Evolutionary conservation across 2,113 vertebrate species (phyloP), one percentile per base, ranked within the genome.

Genomic region (Paramormyrops kingsleyae): DNA sequence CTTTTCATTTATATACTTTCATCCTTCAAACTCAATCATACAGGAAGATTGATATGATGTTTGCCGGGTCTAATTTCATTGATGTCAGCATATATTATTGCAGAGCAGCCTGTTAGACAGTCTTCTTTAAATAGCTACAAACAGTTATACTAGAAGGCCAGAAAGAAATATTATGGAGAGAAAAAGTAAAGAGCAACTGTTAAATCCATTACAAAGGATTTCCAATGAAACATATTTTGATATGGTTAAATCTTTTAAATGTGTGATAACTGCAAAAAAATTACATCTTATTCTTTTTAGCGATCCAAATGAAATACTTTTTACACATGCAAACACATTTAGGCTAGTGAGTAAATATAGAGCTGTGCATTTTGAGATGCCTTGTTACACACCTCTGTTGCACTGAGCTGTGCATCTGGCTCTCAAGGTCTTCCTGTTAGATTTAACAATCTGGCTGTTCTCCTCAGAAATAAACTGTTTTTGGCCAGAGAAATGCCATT

Each of bases 91-190:
- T 47, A 53, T 87, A 35, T 52, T 87, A 56, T 35, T 87, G n/a
- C 85, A 87, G 6, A 52, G 50, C 31, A 53, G 27, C 53, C 49
- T 87, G 12, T 56, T 53, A 19, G 31, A 42, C 47, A 15, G 49
- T 19, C 85, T 56, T 1, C 85, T 87, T 87, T 56, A 87, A 87
- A 87, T 87, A 87, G 85, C 27, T 19, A 87, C 85, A n/a, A 86
- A 53, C 27, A 53, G 85, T 87, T 39, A 56, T 39, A 87, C 50
- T 87, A 87, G n/a, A 52, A 87, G 85, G n/a, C 46, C 47, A 47
- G n/a, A 52, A 35, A 56, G 85, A 56, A 35, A 47, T 13, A 15
- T 53, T 39, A 35, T 1, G 7, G 31, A n/a, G 24, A 15, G 50
- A 84, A 12, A 87, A 17, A 35, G 17, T 56, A 42, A 56, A 53